Evolutionary conservation across 2,888 invertebrate genomes (phyloP).

Genomic region (Ypsolopha sequella): DNA sequence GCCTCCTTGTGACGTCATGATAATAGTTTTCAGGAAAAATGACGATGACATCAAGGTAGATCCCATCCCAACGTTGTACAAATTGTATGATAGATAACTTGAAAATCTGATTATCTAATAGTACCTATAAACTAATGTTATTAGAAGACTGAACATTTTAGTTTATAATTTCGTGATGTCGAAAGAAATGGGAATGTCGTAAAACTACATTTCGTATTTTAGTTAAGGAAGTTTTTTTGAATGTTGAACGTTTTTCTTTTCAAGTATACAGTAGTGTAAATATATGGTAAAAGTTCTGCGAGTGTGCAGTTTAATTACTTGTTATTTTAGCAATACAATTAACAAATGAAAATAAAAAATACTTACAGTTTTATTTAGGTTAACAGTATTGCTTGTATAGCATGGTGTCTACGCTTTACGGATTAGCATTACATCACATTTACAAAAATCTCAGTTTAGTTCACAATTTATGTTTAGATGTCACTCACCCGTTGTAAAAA

Average conservation of each 20-base stretch:
- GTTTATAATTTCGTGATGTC: constrained; percentile 30
- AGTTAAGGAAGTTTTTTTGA: not conserved
- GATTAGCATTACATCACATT: constrained; percentile 5
- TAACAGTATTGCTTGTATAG: constrained; percentile 27
- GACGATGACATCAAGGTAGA: constrained; percentile 18
- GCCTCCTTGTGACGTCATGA: too few relatives aligned
- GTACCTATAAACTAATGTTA: constrained; percentile 41
- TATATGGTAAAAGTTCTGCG: constrained; percentile 28
- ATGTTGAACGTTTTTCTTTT: not conserved
- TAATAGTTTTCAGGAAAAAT: constrained; percentile 13
- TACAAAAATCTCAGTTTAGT: not conserved
- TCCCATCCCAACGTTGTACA: constrained; percentile 39
- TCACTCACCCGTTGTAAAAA: not conserved
- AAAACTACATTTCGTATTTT: constrained; percentile 5
- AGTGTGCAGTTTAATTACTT: constrained; percentile 15
- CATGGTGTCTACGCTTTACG: constrained; percentile 17
- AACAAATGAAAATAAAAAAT: constrained; percentile 4
- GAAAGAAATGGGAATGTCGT: not conserved
- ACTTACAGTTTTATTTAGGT: constrained; percentile 1
- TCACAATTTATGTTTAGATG: constrained; percentile 2
- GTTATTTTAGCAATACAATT: constrained; percentile 22
- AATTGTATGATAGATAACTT: constrained; percentile 47
- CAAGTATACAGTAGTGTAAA: constrained; percentile 11
- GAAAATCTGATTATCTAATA: constrained; percentile 43
- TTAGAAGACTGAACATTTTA: constrained; percentile 62